Conservation (phyloP, 1,140 invertebrate species). For the Listronotus bonariensis region DNA sequence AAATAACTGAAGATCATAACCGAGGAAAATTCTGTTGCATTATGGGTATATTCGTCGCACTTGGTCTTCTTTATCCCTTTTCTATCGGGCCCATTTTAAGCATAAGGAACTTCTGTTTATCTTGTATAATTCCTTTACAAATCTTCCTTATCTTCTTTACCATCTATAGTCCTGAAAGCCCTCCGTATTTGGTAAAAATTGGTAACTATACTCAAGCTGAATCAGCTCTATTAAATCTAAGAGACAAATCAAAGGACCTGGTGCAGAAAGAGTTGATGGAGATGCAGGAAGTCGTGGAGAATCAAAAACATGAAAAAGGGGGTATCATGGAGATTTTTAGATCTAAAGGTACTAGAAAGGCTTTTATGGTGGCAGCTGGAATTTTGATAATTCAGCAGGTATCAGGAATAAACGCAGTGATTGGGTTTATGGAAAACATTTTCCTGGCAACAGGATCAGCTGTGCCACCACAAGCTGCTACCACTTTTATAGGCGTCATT, state of each 20-base stretch:
- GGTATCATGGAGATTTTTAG: constrained; percentile 29
- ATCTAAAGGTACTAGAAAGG: constrained; percentile 63
- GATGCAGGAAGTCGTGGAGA: constrained; percentile 20
- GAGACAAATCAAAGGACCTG: constrained; percentile 60
- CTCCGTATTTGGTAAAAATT: constrained; percentile 68
- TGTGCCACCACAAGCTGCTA: constrained; percentile 61
- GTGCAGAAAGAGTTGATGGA: constrained; percentile 26
- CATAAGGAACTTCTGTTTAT: constrained; percentile 61
- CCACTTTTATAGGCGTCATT: constrained; percentile 79
- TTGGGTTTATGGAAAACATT: constrained; percentile 78
- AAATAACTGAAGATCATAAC: constrained; percentile 55
- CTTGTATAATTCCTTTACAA: constrained; percentile 56
- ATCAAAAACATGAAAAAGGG: constrained; percentile 47
- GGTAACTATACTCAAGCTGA: constrained; percentile 65
- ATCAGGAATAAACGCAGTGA: constrained; percentile 83
- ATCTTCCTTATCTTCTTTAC: constrained; percentile 62
- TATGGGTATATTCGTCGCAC: constrained; percentile 42
- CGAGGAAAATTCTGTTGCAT: constrained; percentile 44
- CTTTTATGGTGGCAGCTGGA: constrained; percentile 72
- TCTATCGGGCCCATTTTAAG: constrained; percentile 62
- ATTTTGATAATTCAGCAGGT: constrained; percentile 88
- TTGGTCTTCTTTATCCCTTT: constrained; percentile 56
- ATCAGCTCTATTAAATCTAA: constrained; percentile 65
- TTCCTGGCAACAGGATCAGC: constrained; percentile 67
- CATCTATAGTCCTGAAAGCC: constrained; percentile 70